Evolutionary conservation across 2,888 invertebrate species (phyloP).

Genomic region (Tupiocoris notatus): DNA sequence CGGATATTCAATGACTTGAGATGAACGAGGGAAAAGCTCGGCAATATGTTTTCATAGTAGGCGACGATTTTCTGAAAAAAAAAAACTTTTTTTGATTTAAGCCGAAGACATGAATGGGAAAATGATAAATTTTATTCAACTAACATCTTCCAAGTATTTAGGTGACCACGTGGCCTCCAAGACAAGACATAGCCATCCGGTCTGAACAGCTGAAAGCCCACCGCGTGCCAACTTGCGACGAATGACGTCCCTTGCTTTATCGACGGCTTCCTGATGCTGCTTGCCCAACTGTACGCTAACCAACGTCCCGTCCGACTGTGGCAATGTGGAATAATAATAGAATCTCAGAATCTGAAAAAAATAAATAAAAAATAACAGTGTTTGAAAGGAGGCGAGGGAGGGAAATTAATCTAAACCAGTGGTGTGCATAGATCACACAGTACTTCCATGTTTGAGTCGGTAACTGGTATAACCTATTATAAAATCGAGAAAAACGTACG

Average conservation of each 20-base stretch:
- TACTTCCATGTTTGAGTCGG: too few relatives aligned
- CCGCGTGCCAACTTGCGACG: not conserved
- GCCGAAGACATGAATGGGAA: too few relatives aligned
- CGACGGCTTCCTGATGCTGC: conserved; percentile 3
- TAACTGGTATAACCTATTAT: too few relatives aligned
- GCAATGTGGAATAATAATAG: conserved; percentile 22
- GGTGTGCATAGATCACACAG: too few relatives aligned
- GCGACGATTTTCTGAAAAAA: conserved; percentile 10
- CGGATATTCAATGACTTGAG: conserved; percentile 4
- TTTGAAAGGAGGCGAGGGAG: too few relatives aligned
- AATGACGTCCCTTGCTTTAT: not conserved
- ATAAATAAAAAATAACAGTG: too few relatives aligned
- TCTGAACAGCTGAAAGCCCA: not conserved
- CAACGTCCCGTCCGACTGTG: conserved; percentile 5
- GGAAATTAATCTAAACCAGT: too few relatives aligned
- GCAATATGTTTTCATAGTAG: not conserved
- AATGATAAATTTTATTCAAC: not conserved
- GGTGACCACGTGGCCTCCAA: conserved; percentile 25
- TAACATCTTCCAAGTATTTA: not conserved
- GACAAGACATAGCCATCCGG: conserved; percentile 8
- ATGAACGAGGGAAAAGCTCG: not conserved
- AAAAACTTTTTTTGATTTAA: too few relatives aligned
- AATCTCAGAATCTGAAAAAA: conserved; percentile 19
- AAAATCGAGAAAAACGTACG: too few relatives aligned
- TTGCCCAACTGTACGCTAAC: conserved; percentile 5